These are phyloP conservation scores for Oreochromis mossambicus DNA, from an alignment of 2,797 vertebrate genomes.

Conservation along the genomic window DNA sequence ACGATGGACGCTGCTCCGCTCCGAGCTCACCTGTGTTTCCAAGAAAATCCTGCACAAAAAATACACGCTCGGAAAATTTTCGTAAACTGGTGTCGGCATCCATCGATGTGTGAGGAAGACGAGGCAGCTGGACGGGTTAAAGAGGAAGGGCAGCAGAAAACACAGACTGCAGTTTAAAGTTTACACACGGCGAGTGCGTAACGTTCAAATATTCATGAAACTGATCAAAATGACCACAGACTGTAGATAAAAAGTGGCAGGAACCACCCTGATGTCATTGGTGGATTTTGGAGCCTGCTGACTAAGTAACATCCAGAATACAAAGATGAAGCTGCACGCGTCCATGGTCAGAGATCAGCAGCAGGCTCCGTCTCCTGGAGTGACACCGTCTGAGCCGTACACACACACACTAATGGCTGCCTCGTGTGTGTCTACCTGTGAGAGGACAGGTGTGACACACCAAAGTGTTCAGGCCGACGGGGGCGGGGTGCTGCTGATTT, in stretches of 20 bases:
- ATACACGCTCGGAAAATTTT: background rate
- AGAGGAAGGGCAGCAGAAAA: background rate
- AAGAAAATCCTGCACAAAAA: background rate
- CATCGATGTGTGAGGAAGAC: background rate
- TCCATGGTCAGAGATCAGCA: background rate
- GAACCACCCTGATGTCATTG: background rate
- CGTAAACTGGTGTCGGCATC: background rate
- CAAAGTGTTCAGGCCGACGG: background rate
- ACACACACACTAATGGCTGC: background rate
- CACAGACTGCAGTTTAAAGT: background rate
- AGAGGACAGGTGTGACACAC: background rate
- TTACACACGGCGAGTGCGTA: background rate
- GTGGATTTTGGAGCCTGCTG: background rate
- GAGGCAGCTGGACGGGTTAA: background rate
- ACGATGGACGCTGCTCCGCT: background rate
- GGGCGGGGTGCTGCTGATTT: background rate
- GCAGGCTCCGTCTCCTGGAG: background rate
- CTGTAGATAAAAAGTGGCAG: background rate
- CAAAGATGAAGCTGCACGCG: fast-evolving
- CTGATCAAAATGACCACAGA: background rate
- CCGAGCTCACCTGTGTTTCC: background rate
- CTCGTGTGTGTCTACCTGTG: background rate
- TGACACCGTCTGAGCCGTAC: background rate
- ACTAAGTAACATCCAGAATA: background rate
- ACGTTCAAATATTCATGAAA: background rate